phyloP scores from a whole-genome alignment of 2,797 vertebrate genomes.

The Ammospiza maritima region DNA sequence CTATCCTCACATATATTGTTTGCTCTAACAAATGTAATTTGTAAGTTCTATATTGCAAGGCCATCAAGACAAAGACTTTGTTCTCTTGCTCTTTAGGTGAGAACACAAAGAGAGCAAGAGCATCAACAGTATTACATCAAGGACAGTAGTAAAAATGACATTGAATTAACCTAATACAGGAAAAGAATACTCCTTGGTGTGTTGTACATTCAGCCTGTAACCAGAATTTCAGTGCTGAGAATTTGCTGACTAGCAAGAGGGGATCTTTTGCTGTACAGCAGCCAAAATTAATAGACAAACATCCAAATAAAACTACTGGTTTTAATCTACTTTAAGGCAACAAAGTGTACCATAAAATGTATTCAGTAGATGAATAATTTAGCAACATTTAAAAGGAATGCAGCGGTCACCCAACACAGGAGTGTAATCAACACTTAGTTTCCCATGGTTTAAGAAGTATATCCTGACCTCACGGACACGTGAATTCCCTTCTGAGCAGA shows the following conservation, averaged over 20 bases:
- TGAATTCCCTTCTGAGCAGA: neutral
- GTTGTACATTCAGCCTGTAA: constrained; percentile 22
- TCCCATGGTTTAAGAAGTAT: neutral
- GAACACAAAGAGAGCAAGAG: neutral
- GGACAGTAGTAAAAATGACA: constrained; percentile 27
- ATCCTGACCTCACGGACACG: neutral
- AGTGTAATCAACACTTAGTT: neutral
- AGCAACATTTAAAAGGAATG: constrained; percentile 7
- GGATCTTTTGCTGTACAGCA: neutral
- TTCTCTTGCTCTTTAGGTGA: neutral
- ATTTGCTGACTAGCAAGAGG: neutral
- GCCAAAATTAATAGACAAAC: constrained; percentile 40
- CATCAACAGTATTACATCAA: neutral
- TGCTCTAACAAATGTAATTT: neutral
- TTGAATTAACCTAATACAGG: constrained; percentile 8
- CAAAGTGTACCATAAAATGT: neutral
- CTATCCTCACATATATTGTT: neutral
- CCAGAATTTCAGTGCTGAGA: neutral
- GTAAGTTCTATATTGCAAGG: neutral
- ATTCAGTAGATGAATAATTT: constrained; percentile 37
- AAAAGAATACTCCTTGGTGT: constrained; percentile 25
- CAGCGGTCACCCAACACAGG: neutral
- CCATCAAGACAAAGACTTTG: neutral
- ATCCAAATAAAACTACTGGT: neutral
- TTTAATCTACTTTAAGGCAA: constrained; percentile 11